phyloP scores from a whole-genome alignment of 2,113 vertebrate species.

The Mionectes macconnelli region DNA sequence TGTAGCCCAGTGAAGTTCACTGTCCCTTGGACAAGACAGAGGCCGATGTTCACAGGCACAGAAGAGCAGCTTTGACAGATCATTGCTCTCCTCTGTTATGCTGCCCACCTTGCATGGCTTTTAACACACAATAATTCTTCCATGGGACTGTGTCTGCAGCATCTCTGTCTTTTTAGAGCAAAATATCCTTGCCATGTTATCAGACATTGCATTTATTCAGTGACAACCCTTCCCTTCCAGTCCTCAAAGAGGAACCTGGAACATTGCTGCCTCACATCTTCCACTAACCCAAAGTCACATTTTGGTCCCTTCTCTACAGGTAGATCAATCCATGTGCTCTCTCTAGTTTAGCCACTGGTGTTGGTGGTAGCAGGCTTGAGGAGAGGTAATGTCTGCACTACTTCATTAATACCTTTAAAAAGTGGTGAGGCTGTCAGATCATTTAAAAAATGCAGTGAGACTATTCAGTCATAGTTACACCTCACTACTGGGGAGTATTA shows the following conservation, averaged over 20 bases:
- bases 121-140: neutral
- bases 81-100: neutral
- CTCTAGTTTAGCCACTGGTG: neutral
- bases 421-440: neutral
- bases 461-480: neutral
- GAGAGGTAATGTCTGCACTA: neutral
- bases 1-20: neutral
- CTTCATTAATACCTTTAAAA: neutral
- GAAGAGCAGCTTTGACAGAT: neutral
- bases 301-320: neutral
- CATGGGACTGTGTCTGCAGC: neutral
- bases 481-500: neutral
- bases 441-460: neutral
- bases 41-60: neutral
- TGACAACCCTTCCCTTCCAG: neutral
- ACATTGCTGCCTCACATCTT: neutral
- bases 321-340: neutral
- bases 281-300: neutral
- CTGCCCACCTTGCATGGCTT: neutral
- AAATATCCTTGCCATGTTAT: neutral
- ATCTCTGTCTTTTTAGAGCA: neutral
- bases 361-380: neutral
- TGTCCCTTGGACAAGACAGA: neutral
- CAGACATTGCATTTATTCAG: neutral
- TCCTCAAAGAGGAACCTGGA: neutral